A percentile compares a stretch with the other conserved stretches of the same genome.
Conservation (phyloP, 1,140 invertebrate species). For the Cecropterus lyciades region DNA sequence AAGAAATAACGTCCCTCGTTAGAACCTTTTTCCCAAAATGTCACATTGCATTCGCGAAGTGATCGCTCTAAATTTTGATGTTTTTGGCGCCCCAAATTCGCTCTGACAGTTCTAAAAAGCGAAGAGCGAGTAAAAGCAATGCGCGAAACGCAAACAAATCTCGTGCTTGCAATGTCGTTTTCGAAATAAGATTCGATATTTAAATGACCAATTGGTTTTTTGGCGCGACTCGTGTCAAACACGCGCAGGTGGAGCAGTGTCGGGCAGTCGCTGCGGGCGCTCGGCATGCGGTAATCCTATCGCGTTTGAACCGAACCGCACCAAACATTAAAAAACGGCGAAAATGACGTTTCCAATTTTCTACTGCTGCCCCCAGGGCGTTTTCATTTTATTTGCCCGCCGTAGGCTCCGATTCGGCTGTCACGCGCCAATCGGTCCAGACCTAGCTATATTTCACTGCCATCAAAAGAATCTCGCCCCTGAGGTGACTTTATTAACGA, state of each 20-base stretch:
- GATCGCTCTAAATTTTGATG: slow-evolving; percentile 2
- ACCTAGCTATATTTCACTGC: slow-evolving; percentile 67
- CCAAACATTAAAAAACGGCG: slow-evolving; percentile 79
- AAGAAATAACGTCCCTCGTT: slow-evolving; percentile 69
- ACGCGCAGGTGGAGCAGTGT: slow-evolving; percentile 49
- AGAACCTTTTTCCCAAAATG: slow-evolving; percentile 1
- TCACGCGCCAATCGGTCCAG: slow-evolving; percentile 56
- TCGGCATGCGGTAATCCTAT: slow-evolving; percentile 65
- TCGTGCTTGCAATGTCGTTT: slow-evolving; percentile 14
- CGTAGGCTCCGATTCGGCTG: slow-evolving; percentile 67
- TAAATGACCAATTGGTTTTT: slow-evolving; percentile 68
- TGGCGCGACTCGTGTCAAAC: slow-evolving; percentile 60
- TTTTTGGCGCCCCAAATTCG: slow-evolving; percentile 4
- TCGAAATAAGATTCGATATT: slow-evolving; percentile 44
- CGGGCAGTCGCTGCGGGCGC: slow-evolving; percentile 52
- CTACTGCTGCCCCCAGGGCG: slow-evolving; percentile 73
- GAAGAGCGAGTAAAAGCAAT: not conserved
- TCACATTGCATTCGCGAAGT: not conserved
- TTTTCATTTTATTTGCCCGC: slow-evolving; percentile 75
- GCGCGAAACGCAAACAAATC: not conserved
- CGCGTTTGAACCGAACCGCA: slow-evolving; percentile 54
- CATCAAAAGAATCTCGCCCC: slow-evolving; percentile 65
- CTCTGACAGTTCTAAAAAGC: not conserved
- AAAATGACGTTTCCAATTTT: slow-evolving; percentile 84
- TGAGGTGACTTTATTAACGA: slow-evolving; percentile 65